phyloP scores from a whole-genome alignment of 2,113 vertebrate species.

The Brachyhypopomus occidentalis region DNA sequence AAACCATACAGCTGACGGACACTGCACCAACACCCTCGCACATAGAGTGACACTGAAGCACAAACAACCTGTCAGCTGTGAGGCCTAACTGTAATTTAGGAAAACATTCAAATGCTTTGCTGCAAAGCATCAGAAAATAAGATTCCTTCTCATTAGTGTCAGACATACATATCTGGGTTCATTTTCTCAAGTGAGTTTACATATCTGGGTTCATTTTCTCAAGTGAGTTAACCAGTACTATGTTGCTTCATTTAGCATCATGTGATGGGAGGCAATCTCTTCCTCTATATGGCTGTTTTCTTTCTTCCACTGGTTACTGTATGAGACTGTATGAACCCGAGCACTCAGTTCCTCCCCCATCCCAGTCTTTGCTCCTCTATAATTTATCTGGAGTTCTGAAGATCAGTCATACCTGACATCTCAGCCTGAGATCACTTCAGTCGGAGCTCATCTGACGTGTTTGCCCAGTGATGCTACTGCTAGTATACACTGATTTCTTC shows the following conservation, averaged over 20 bases:
- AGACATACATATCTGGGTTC: background rate
- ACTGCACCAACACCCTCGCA: constrained; percentile 15
- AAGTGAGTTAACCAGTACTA: constrained; percentile 13
- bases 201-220: constrained; percentile 18
- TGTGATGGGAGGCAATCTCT: constrained; percentile 35
- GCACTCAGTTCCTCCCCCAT: background rate
- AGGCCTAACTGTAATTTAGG: constrained; percentile 29
- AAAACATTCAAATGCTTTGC: constrained; percentile 10
- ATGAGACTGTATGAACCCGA: background rate
- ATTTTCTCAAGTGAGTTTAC: constrained; percentile 32
- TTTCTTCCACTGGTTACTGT: background rate
- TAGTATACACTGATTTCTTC: background rate
- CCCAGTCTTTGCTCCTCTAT: background rate
- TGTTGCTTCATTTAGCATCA: background rate
- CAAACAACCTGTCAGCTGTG: constrained; percentile 40
- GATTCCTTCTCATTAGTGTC: constrained; percentile 32
- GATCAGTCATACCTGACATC: background rate
- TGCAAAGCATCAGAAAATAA: constrained; percentile 8
- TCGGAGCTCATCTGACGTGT: too few relatives aligned
- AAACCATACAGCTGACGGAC: constrained; percentile 24
- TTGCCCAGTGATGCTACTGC: background rate
- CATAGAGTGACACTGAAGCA: background rate
- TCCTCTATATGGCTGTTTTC: background rate
- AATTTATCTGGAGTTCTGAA: background rate
- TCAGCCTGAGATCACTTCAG: background rate